These are phyloP conservation scores for Oxyura jamaicensis DNA, from an alignment of 2,113 vertebrate genomes.

Conservation along the genomic window DNA sequence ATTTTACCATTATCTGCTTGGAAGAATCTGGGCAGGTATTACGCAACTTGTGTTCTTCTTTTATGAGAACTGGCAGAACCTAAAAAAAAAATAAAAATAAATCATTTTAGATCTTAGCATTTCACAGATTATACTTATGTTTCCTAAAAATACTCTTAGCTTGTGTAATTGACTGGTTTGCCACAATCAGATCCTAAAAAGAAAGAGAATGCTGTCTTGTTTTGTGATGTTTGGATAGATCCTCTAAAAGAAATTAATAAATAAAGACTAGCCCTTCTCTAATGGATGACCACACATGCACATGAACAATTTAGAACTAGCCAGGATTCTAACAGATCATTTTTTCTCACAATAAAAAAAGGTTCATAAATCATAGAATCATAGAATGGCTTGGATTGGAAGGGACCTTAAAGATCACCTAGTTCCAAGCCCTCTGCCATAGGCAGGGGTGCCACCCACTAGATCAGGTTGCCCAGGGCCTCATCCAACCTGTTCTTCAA, in stretches of 20 bases:
- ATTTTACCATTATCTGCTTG: slow-evolving; percentile 75
- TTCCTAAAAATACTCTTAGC: neutral
- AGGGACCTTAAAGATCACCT: too few species aligned
- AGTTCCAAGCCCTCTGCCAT: too few species aligned
- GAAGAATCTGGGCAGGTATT: slow-evolving; percentile 71
- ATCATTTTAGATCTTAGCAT: neutral
- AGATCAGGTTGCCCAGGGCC: too few species aligned
- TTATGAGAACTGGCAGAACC: slow-evolving; percentile 73
- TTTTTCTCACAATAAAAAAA: neutral
- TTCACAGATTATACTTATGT: neutral
- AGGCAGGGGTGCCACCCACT: too few species aligned
- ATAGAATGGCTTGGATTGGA: too few species aligned
- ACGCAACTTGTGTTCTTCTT: slow-evolving; percentile 74
- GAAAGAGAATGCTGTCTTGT: neutral
- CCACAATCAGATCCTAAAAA: neutral
- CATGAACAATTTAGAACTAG: neutral
- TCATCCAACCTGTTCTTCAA: too few species aligned
- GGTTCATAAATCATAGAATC: too few species aligned
- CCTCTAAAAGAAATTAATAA: neutral
- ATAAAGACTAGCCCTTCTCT: neutral
- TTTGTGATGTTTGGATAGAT: neutral
- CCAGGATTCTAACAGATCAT: neutral
- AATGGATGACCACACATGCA: neutral
- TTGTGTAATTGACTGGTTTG: neutral
- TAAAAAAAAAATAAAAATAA: slow-evolving; percentile 46